Evolutionary conservation across 2,797 vertebrate genomes (phyloP), one percentile per base, ranked within the genome.

Genomic region (Sarcoramphus papa): DNA sequence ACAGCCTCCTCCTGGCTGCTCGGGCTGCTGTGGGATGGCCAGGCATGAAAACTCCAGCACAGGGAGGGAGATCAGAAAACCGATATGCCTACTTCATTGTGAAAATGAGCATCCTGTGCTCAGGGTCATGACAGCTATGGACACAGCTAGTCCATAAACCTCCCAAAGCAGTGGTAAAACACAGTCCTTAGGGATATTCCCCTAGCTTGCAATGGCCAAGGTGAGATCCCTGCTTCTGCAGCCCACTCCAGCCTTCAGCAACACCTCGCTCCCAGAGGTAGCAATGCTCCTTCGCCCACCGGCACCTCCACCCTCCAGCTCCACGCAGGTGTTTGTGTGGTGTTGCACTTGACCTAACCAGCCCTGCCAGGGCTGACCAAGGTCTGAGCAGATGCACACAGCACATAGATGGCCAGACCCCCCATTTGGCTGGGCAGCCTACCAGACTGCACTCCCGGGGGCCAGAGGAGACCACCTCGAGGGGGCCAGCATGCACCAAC

Each of bases 391-490:
- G 53, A 41, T 5, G 9, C n/a, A 45, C 20, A 18, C 18, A 57
- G 50, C 69, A 28, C 0, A 0, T 5, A 40, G 30, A 35, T 1
- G 4, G 47, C 22, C 51, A 82, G 22, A 80, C 3, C 8, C 4
- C 12, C 1, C 4, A 2, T 78, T 72, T 91, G 74, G 6, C 35
- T 68, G 40, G 54, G 10, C 48, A 79, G n/a, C 35, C 64, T 43
- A 56, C 18, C 4, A 35, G 30, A 23, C 7, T 65, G 56, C 13
- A 23, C 14, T 40, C 40, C n/a, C 2, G 1, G 19, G 13, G 53
- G 6, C 21, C 50, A 43, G n/a, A 59, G 12, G 24, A 89, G 35
- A 57, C 8, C 9, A 6, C 6, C 12, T 65, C 2, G 1, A 1
- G 4, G 25, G 54, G 12, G 41, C 37, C 12, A 63, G 45, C 14